Percentiles rank a stretch among this genome's conserved stretches.
Conservation (phyloP, 1,140 invertebrate genomes). For the Trichoplusia ni region DNA sequence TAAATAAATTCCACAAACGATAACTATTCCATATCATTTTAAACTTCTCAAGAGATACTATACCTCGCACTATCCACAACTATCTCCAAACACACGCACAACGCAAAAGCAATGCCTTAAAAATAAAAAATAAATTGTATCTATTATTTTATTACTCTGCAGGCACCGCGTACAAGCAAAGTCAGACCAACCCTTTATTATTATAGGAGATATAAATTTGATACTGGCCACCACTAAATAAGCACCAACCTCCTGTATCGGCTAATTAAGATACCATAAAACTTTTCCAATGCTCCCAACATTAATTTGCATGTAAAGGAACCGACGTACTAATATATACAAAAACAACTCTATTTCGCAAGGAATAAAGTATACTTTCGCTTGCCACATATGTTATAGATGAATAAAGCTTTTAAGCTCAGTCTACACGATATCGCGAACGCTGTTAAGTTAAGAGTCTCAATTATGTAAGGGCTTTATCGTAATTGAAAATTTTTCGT, state of each 20-base stretch:
- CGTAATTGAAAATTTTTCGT: conserved; percentile 30
- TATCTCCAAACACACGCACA: too few species aligned
- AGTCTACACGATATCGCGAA: conserved; percentile 23
- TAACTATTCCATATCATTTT: too few species aligned
- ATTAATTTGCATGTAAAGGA: conserved; percentile 54
- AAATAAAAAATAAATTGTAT: too few species aligned
- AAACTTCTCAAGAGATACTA: too few species aligned
- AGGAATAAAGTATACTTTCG: neutral
- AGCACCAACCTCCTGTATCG: conserved; percentile 21
- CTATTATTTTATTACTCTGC: too few species aligned
- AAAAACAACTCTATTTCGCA: neutral
- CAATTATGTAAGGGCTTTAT: conserved; percentile 31
- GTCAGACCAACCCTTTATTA: neutral
- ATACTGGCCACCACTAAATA: conserved; percentile 18
- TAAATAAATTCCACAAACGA: too few species aligned
- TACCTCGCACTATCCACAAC: too few species aligned
- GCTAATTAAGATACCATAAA: conserved; percentile 29
- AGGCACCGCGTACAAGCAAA: neutral
- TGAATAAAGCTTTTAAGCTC: conserved; percentile 27
- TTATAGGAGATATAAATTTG: conserved; percentile 6
- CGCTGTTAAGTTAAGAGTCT: conserved; percentile 20
- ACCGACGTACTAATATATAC: neutral
- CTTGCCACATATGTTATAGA: conserved; percentile 11
- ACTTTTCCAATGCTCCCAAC: conserved; percentile 44
- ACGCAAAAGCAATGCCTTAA: too few species aligned